These are phyloP conservation scores for Glossophaga mutica DNA, from an alignment of 2,797 vertebrate genomes.

Conservation along the genomic window DNA sequence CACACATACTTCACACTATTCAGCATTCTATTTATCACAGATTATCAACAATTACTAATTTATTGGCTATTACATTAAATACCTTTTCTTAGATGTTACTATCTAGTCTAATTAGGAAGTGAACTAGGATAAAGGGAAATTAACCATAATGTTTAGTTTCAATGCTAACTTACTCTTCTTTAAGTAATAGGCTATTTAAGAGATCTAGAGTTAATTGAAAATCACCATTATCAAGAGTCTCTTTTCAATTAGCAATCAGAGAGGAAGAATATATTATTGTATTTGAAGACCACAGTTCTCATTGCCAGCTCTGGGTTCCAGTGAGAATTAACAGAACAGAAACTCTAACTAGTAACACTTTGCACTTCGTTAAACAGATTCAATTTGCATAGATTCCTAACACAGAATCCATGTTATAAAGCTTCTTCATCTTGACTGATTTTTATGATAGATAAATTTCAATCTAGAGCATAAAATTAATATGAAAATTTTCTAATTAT, in stretches of 20 bases:
- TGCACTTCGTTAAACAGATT: constrained; percentile 42
- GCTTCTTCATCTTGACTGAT: background rate
- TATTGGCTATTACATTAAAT: constrained; percentile 14
- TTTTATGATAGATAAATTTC: constrained; percentile 21
- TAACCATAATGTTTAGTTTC: constrained; percentile 73
- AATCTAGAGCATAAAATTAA: background rate
- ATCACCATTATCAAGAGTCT: constrained; percentile 55
- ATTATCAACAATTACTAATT: constrained; percentile 19
- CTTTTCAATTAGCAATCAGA: constrained; percentile 82
- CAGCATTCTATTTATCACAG: background rate
- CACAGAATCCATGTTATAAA: background rate
- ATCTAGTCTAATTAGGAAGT: constrained; percentile 53
- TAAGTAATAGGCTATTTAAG: constrained; percentile 80
- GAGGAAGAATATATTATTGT: background rate
- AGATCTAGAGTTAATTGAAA: constrained; percentile 84
- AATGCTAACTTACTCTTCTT: constrained; percentile 70
- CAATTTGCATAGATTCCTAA: background rate
- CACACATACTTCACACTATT: background rate
- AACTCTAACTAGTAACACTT: background rate
- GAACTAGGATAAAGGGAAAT: constrained; percentile 68
- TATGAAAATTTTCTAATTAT: background rate
- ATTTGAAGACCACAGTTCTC: constrained; percentile 34
- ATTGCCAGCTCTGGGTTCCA: background rate
- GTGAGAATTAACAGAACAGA: background rate
- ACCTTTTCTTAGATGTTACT: constrained; percentile 29